phyloP scores from a whole-genome alignment of 1,140 invertebrate species.

The Pinna nobilis region DNA sequence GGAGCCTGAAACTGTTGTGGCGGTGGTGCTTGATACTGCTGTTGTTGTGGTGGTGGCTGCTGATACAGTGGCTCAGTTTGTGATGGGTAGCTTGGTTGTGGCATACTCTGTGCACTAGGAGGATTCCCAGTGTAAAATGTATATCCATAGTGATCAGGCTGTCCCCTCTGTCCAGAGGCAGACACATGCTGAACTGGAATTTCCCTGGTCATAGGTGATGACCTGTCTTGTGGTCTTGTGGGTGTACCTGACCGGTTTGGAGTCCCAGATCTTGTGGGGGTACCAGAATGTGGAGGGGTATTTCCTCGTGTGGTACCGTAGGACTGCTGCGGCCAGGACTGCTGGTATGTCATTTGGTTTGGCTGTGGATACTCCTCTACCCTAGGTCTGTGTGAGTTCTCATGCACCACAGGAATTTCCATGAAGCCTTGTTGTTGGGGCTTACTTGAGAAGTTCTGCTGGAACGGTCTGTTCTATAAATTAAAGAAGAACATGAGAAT shows the following conservation, averaged over 20 bases:
- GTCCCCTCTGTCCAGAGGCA: background rate
- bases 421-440: slow-evolving; percentile 2
- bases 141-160: slow-evolving; percentile 16
- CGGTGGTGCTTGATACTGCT: slow-evolving; percentile 46
- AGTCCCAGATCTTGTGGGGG: background rate
- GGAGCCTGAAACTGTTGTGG: slow-evolving; percentile 70
- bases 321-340: background rate
- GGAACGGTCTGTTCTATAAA: slow-evolving; percentile 55
- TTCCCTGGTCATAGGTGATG: slow-evolving; percentile 45
- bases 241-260: slow-evolving; percentile 2
- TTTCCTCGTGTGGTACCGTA: slow-evolving; percentile 11
- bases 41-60: slow-evolving; percentile 42
- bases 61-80: background rate
- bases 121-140: slow-evolving; percentile 27
- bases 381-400: slow-evolving; percentile 12
- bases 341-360: background rate
- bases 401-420: slow-evolving; percentile 15
- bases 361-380: slow-evolving; percentile 1
- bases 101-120: background rate
- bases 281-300: slow-evolving; percentile 1
- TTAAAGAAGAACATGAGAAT: no score
- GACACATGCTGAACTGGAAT: slow-evolving; percentile 54
- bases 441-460: slow-evolving; percentile 40
- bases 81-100: slow-evolving; percentile 5
- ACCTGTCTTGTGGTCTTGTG: slow-evolving; percentile 17